phyloP scores from a whole-genome alignment of 2,113 vertebrate species.

The Pachypanchax playfairii region DNA sequence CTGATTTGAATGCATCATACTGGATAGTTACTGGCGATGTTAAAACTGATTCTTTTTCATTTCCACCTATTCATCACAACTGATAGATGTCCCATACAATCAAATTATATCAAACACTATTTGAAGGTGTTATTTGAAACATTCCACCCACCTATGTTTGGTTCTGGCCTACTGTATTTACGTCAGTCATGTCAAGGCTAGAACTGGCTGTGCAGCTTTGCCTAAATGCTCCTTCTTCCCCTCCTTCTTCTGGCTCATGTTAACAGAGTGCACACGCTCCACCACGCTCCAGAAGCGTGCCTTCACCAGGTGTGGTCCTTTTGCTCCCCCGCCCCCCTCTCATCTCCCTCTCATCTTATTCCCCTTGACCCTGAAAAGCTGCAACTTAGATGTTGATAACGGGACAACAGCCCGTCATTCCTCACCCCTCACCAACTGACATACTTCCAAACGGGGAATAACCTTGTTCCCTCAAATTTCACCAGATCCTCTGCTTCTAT shows the following conservation, averaged over 20 bases:
- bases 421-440: conserved; percentile 69
- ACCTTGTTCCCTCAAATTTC: conserved; percentile 66
- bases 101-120: not conserved
- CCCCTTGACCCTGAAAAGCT: conserved; percentile 68
- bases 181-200: conserved; percentile 73
- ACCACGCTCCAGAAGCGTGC: conserved; percentile 66
- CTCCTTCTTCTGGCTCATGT: conserved; percentile 32
- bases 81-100: not conserved
- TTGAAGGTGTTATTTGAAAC: not conserved
- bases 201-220: conserved; percentile 62
- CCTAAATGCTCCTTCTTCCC: conserved; percentile 36
- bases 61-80: too few species aligned
- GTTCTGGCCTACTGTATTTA: conserved; percentile 38
- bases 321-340: conserved; percentile 27
- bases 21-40: too few species aligned
- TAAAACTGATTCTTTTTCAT: too few species aligned
- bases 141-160: not conserved
- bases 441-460: conserved; percentile 62
- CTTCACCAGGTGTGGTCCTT: conserved; percentile 75
- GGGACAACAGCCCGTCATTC: conserved; percentile 54
- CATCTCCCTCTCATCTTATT: conserved; percentile 65
- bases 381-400: conserved; percentile 57
- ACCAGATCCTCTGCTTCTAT: conserved; percentile 42
- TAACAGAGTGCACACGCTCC: conserved; percentile 16
- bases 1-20: too few species aligned